phyloP scores from a whole-genome alignment of 1,140 invertebrate genomes.

The Homarus americanus region DNA sequence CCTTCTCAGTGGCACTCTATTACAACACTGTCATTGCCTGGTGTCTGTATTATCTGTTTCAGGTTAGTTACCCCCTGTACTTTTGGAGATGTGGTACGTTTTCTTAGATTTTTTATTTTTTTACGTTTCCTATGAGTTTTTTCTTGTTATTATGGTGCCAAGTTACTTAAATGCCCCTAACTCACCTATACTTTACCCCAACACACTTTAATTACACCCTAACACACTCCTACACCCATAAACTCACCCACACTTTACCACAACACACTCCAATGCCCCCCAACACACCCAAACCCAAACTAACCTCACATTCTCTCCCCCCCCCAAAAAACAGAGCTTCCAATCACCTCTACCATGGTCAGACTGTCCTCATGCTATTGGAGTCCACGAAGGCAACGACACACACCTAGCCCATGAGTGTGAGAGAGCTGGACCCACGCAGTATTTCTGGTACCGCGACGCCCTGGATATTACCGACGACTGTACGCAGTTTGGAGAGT shows the following conservation, averaged over 20 bases:
- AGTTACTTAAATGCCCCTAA: too few relatives aligned
- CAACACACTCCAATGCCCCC: not conserved
- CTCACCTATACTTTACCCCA: too few relatives aligned
- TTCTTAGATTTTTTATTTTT: too few relatives aligned
- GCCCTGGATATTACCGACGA: slow-evolving; percentile 89
- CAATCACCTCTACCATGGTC: slow-evolving; percentile 93
- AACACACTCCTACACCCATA: not conserved
- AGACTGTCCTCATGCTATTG: slow-evolving; percentile 86
- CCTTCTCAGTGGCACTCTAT: slow-evolving; percentile 85
- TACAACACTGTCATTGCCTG: slow-evolving; percentile 99
- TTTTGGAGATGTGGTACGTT: too few relatives aligned
- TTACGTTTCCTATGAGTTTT: too few relatives aligned
- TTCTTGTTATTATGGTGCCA: too few relatives aligned
- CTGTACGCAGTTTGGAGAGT: slow-evolving; percentile 89
- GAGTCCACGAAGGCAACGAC: slow-evolving; percentile 75
- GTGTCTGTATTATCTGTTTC: slow-evolving; percentile 97
- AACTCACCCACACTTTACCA: not conserved
- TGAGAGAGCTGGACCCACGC: slow-evolving; percentile 88
- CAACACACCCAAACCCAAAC: not conserved
- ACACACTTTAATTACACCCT: too few relatives aligned
- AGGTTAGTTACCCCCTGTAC: too few relatives aligned
- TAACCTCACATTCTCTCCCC: not conserved
- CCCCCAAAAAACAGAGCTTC: slow-evolving; percentile 89
- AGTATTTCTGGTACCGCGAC: slow-evolving; percentile 93
- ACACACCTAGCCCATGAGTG: slow-evolving; percentile 82